Conservation (phyloP, 1,140 invertebrate species). For the Achroia grisella region DNA sequence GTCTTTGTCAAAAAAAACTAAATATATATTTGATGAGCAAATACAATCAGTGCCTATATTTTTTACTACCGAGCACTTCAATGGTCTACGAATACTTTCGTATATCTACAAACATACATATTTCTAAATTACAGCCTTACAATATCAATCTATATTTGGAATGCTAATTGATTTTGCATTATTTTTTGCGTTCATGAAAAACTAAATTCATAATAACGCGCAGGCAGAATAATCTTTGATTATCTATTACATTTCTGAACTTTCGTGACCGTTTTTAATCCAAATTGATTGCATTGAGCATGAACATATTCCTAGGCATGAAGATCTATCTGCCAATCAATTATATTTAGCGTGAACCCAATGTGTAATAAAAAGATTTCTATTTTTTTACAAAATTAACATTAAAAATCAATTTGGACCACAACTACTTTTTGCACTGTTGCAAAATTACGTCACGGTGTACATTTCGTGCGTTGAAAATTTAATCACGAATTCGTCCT, state of each 20-base stretch:
- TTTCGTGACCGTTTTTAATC: constrained; percentile 14
- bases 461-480: constrained; percentile 53
- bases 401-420: constrained; percentile 39
- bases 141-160: constrained; percentile 19
- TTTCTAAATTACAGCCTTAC: constrained; percentile 24
- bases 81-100: constrained; percentile 20
- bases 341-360: constrained; percentile 41
- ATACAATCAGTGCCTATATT: constrained; percentile 34
- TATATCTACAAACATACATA: no score
- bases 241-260: constrained; percentile 5
- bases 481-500: constrained; percentile 46
- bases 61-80: constrained; percentile 33
- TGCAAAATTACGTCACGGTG: constrained; percentile 56
- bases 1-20: constrained; percentile 24
- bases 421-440: constrained; percentile 40
- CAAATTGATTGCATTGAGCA: constrained; percentile 3
- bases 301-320: constrained; percentile 3
- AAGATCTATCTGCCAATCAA: constrained; percentile 19
- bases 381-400: constrained; percentile 37
- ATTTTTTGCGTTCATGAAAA: constrained; percentile 20
- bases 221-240: background rate
- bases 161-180: constrained; percentile 38
- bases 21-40: constrained; percentile 43
- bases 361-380: constrained; percentile 24
- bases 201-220: background rate